Conservation (phyloP, 2,113 vertebrate genomes). For the Saccopteryx leptura region DNA sequence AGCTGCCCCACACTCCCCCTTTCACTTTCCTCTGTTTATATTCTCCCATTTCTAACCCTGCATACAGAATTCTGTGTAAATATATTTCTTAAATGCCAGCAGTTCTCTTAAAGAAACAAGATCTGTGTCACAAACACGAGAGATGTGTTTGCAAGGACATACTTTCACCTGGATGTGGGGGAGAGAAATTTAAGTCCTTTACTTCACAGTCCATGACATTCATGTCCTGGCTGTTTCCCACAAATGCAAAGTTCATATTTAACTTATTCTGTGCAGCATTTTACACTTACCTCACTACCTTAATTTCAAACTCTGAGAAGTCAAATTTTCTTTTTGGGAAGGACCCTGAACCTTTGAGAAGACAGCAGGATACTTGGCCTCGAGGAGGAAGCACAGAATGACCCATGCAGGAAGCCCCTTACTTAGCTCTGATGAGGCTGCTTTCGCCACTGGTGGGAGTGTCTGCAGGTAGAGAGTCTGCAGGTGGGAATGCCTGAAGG, state of each 20-base stretch:
- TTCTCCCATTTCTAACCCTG: too few species aligned
- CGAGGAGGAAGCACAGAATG: background rate
- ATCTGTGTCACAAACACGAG: background rate
- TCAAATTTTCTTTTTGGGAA: background rate
- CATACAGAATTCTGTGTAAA: too few species aligned
- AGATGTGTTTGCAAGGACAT: background rate
- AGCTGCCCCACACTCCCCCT: too few species aligned
- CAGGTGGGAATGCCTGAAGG: too few species aligned
- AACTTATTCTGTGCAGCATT: background rate
- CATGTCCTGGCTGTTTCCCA: too few species aligned
- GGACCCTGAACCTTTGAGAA: background rate
- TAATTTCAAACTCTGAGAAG: background rate
- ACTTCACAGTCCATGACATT: background rate
- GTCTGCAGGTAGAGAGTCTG: background rate
- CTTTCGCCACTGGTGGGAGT: background rate
- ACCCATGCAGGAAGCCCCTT: background rate
- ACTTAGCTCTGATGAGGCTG: background rate
- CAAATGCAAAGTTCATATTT: background rate
- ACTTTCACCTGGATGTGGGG: background rate
- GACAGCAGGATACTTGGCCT: background rate
- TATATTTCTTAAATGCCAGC: slow-evolving; percentile 27
- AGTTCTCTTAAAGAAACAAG: background rate
- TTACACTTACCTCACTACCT: background rate
- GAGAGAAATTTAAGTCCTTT: background rate
- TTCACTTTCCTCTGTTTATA: too few species aligned